Evolutionary conservation across 2,113 vertebrate species (phyloP), one percentile per base, ranked within the genome.

Genomic region (Erythrocebus patas): DNA sequence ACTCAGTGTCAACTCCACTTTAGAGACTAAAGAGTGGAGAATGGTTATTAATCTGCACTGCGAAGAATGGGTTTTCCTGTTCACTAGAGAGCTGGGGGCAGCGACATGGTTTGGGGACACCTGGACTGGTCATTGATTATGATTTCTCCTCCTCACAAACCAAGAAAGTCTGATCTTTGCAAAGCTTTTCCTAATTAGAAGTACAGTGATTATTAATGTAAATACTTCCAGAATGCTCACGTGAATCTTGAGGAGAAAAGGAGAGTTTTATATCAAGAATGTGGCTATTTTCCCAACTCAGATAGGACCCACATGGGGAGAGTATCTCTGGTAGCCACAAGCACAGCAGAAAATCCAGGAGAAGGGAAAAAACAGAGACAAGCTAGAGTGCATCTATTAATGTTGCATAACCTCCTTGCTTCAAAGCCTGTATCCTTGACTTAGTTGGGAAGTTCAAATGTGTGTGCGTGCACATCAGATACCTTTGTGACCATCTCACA

Each of bases 361-460:
- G 11, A 87, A 75, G 61, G 22, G 17, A 23, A 92, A 50, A 85
- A 91, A n/a, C 18, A 25, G 16, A 82, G 94, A 84, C 52, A 91
- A 95, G 66, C 52, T 92, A 48, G 43, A 82, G 18, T 70, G 3
- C 18, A 70, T 76, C 52, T 59, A 32, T 9, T 91, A 88, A 45
- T 1, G 25, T 32, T 38, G 3, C 57, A 7, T 48, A 57, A 10
- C 11, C 72, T 17, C 75, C 55, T 94, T 80, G 22, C 76, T 89
- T 89, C 89, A 87, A 95, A 95, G 86, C 16, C 72, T 93, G 11
- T 43, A 57, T 72, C 43, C 23, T 92, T 79, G 61, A 22, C 50
- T 90, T 93, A 72, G 57, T 59, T n/a, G n/a, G 40, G 48, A 96
- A 83, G 52, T 87, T 96, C 70, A 79, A 94, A 85, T 25, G 32